These are phyloP conservation scores for Leptinotarsa defecta DNA, from an alignment of 1,140 invertebrate species.

Conservation along the genomic window DNA sequence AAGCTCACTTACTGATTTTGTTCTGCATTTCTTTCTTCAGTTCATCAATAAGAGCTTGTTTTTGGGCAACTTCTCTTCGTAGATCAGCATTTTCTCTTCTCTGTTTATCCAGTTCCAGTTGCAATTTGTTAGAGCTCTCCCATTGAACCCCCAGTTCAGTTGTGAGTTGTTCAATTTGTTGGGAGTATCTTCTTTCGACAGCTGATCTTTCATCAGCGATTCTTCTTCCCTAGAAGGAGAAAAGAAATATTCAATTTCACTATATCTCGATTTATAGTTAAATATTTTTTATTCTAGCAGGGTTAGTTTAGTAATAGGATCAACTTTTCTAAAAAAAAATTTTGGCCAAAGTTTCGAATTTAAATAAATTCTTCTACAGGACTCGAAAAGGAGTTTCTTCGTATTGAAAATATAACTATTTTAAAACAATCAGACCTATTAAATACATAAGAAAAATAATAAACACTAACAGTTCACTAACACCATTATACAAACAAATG, in stretches of 20 bases:
- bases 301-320: too few species aligned
- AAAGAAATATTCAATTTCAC: background rate
- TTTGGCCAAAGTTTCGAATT: too few species aligned
- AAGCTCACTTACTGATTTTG: slow-evolving; percentile 65
- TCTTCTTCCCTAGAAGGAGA: slow-evolving; percentile 51
- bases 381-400: too few species aligned
- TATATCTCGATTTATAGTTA: too few species aligned
- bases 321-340: too few species aligned
- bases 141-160: slow-evolving; percentile 77
- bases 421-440: too few species aligned
- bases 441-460: too few species aligned
- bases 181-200: slow-evolving; percentile 73
- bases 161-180: slow-evolving; percentile 75
- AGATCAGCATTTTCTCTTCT: slow-evolving; percentile 74
- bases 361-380: too few species aligned
- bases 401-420: too few species aligned
- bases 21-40: slow-evolving; percentile 76
- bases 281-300: too few species aligned
- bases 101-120: slow-evolving; percentile 78
- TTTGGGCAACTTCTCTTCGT: slow-evolving; percentile 73
- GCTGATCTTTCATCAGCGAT: slow-evolving; percentile 73
- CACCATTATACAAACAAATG: too few species aligned
- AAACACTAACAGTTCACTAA: too few species aligned
- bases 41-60: slow-evolving; percentile 73
- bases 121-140: slow-evolving; percentile 75